Evolutionary conservation across 2,113 vertebrate species (phyloP).

Genomic region (Platysteira castanea): DNA sequence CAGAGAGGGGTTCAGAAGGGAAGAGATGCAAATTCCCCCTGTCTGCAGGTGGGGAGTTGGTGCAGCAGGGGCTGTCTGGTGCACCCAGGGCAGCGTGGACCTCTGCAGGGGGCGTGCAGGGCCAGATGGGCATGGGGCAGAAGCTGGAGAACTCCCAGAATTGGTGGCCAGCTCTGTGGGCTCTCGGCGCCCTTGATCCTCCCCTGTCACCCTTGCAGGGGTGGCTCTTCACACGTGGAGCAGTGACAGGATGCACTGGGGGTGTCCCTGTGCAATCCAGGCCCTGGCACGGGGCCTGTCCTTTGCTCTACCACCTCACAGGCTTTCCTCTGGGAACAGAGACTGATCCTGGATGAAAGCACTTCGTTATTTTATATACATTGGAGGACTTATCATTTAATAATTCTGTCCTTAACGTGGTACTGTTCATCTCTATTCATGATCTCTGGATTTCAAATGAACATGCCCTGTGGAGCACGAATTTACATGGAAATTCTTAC

Average conservation of each 20-base stretch:
- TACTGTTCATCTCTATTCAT: not conserved
- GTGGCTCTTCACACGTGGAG: accelerated
- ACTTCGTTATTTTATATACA: not conserved
- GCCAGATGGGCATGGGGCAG: not conserved
- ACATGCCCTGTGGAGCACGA: not conserved
- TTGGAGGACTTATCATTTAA: not conserved
- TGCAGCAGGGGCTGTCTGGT: not conserved
- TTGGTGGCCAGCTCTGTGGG: not conserved
- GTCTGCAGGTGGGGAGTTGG: accelerated
- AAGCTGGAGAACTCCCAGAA: not conserved
- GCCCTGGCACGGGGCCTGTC: not conserved
- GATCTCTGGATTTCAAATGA: not conserved
- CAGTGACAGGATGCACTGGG: not conserved
- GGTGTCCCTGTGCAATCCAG: not conserved
- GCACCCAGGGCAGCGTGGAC: not conserved
- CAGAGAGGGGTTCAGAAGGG: not conserved
- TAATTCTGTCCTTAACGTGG: not conserved
- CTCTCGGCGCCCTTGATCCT: not conserved
- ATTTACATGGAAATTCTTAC: not conserved
- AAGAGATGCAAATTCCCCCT: not conserved
- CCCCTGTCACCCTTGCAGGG: not conserved
- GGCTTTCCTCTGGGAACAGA: not conserved
- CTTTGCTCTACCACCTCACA: not conserved
- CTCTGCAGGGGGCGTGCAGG: not conserved
- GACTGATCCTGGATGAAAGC: not conserved